A percentile compares a stretch with the other conserved stretches of the same genome.
Conservation (phyloP, 2,113 vertebrate species). For the Perca flavescens region DNA sequence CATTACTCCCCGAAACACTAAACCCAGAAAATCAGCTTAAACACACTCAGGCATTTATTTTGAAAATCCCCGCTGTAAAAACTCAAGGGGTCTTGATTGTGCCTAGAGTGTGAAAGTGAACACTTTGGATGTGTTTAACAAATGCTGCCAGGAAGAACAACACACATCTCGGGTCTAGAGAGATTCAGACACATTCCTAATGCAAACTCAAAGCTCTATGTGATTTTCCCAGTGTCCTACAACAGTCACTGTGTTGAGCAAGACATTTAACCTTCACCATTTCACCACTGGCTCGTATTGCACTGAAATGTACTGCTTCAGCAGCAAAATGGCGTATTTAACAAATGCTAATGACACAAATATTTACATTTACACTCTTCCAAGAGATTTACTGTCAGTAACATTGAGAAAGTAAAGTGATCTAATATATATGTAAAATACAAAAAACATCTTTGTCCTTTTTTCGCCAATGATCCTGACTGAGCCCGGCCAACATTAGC, state of each 20-base stretch:
- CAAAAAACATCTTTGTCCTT: not conserved
- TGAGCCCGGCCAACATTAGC: too few relatives aligned
- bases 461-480: too few relatives aligned
- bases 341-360: not conserved
- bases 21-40: slow-evolving; percentile 76
- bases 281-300: slow-evolving; percentile 4
- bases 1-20: slow-evolving; percentile 73
- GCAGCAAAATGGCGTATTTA: not conserved
- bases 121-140: slow-evolving; percentile 69
- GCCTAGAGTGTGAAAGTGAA: slow-evolving; percentile 65
- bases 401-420: not conserved
- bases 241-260: slow-evolving; percentile 25
- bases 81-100: slow-evolving; percentile 60
- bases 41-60: slow-evolving; percentile 75
- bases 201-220: slow-evolving; percentile 36
- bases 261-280: slow-evolving; percentile 30
- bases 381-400: not conserved
- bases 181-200: slow-evolving; percentile 62
- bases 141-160: slow-evolving; percentile 71
- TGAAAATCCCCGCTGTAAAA: slow-evolving; percentile 70
- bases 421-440: not conserved
- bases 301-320: not conserved
- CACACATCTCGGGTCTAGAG: slow-evolving; percentile 50
- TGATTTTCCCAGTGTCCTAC: slow-evolving; percentile 49
- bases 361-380: not conserved